These are phyloP conservation scores for Lampropteryx suffumata DNA, from an alignment of 2,888 invertebrate genomes.

Conservation along the genomic window DNA sequence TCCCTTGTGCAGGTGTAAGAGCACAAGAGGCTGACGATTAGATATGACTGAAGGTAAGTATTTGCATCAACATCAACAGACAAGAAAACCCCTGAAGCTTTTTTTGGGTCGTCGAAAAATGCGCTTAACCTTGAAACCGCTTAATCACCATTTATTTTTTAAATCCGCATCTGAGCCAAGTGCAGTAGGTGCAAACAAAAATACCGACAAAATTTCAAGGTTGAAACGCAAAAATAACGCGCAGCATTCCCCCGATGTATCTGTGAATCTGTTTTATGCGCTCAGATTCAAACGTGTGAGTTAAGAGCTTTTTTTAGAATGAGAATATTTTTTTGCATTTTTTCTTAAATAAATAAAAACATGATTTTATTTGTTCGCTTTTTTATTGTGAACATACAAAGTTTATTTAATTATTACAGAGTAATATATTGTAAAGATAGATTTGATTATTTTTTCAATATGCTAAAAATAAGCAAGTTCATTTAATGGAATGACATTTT, in stretches of 20 bases:
- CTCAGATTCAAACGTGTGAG: slow-evolving; percentile 1
- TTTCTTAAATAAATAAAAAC: too few species aligned
- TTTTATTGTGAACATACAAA: too few species aligned
- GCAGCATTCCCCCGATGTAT: slow-evolving; percentile 37
- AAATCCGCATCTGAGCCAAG: slow-evolving; percentile 51
- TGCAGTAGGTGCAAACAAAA: slow-evolving; percentile 61
- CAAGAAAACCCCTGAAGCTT: neutral
- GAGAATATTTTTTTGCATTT: neutral
- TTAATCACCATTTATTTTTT: slow-evolving; percentile 36
- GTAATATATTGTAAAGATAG: too few species aligned
- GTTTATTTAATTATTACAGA: too few species aligned
- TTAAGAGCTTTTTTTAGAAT: neutral
- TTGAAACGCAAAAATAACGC: slow-evolving; percentile 58
- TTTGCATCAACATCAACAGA: too few species aligned
- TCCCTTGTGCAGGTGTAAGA: too few species aligned
- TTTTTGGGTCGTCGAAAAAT: slow-evolving; percentile 4
- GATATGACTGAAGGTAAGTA: too few species aligned
- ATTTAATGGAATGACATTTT: too few species aligned
- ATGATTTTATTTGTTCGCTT: too few species aligned
- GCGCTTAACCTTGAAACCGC: slow-evolving; percentile 15
- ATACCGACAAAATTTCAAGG: slow-evolving; percentile 66
- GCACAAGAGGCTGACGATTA: too few species aligned
- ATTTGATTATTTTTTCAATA: too few species aligned
- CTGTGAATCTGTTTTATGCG: slow-evolving; percentile 30
- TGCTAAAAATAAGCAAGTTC: too few species aligned